These are phyloP conservation scores for Arctopsyche grandis DNA, from an alignment of 1,140 invertebrate species.

Conservation along the genomic window DNA sequence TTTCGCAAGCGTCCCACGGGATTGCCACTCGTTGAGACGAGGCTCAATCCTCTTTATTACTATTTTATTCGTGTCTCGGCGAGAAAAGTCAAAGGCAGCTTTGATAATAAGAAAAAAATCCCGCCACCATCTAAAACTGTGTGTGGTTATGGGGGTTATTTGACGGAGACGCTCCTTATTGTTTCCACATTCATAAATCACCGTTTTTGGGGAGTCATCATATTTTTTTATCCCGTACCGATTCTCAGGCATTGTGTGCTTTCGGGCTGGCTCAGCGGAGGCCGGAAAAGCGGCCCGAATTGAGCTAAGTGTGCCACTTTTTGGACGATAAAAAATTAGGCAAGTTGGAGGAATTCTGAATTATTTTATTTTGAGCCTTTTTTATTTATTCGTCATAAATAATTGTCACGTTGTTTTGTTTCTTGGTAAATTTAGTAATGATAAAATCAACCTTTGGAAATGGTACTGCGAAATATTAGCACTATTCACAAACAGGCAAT, in stretches of 20 bases:
- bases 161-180: slow-evolving; percentile 20
- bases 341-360: too few species aligned
- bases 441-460: too few species aligned
- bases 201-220: slow-evolving; percentile 19
- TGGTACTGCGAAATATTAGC: too few species aligned
- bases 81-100: not conserved
- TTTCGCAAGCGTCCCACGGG: not conserved
- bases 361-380: too few species aligned
- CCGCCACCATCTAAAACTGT: not conserved
- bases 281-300: too few species aligned
- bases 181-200: slow-evolving; percentile 31
- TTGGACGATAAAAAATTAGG: too few species aligned
- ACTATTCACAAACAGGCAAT: too few species aligned
- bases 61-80: slow-evolving; percentile 22
- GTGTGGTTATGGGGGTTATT: not conserved
- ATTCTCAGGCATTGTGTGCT: not conserved
- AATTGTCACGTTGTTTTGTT: too few species aligned
- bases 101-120: slow-evolving; percentile 6
- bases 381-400: too few species aligned
- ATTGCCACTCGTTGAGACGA: not conserved
- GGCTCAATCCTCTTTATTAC: slow-evolving; percentile 30
- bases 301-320: too few species aligned
- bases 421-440: too few species aligned
- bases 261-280: not conserved
- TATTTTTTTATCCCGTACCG: not conserved